Conservation (phyloP, 2,888 invertebrate species). For the Molanna angustata region DNA sequence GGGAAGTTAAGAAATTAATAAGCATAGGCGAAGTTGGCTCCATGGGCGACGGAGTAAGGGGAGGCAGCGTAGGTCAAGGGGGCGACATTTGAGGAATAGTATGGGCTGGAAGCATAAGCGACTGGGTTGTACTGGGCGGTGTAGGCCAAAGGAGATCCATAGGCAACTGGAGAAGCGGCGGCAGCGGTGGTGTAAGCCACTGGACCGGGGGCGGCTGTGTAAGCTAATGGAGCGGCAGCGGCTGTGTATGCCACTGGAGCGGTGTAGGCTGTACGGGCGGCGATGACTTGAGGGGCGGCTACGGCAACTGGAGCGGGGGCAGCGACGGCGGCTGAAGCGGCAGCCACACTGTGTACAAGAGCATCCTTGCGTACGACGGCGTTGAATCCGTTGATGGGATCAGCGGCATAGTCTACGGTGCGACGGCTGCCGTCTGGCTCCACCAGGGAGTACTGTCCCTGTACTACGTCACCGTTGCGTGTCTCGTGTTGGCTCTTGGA, state of each 20-base stretch:
- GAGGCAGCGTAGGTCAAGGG: conserved; percentile 5
- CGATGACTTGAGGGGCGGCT: conserved; percentile 8
- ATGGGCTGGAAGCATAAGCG: too few relatives aligned
- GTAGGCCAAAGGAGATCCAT: conserved; percentile 9
- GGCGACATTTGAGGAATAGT: too few relatives aligned
- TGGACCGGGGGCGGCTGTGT: conserved; percentile 33
- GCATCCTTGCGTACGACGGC: neutral
- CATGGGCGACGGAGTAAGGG: conserved; percentile 7
- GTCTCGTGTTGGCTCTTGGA: neutral
- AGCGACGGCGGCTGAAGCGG: neutral
- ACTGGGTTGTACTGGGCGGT: conserved; percentile 30
- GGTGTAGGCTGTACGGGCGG: conserved; percentile 33
- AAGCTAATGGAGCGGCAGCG: conserved; percentile 30
- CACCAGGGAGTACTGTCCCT: conserved; percentile 1
- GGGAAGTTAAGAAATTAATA: too few relatives aligned
- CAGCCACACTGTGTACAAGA: neutral
- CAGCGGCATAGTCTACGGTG: neutral
- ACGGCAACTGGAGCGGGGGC: neutral
- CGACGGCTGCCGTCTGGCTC: neutral
- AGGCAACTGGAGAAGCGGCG: conserved; percentile 27
- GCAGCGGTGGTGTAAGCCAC: conserved; percentile 33
- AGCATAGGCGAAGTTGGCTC: conserved; percentile 20
- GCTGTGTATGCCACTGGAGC: conserved; percentile 23
- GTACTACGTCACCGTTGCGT: neutral
- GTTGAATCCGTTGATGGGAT: conserved; percentile 3